Conservation (phyloP, 2,888 invertebrate genomes). For the Tridacna crocea region DNA sequence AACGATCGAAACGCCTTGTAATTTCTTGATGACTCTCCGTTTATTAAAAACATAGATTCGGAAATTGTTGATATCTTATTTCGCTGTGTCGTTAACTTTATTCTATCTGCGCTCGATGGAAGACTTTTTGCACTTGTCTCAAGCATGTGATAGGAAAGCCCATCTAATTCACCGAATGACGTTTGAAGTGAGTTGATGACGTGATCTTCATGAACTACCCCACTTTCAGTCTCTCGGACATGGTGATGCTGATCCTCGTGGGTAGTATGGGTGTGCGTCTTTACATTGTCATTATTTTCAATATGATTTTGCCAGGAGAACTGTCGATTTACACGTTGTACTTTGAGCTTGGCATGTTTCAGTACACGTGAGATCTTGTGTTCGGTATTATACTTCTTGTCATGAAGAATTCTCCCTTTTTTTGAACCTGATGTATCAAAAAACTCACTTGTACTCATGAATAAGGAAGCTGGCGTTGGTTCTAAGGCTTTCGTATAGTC, state of each 20-base stretch:
- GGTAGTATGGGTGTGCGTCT: too few species aligned
- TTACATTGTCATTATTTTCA: too few species aligned
- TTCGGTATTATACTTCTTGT: too few species aligned
- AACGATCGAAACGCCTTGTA: not conserved
- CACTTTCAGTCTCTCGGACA: not conserved
- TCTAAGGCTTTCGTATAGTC: not conserved
- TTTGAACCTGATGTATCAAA: not conserved
- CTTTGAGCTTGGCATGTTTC: too few species aligned
- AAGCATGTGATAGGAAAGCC: not conserved
- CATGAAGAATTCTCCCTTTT: not conserved
- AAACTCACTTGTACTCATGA: not conserved
- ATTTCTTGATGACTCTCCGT: slow-evolving; percentile 5
- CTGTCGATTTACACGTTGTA: too few species aligned
- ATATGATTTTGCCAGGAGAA: too few species aligned
- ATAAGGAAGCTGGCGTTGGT: not conserved
- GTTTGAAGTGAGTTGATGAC: not conserved
- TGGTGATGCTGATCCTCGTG: not conserved
- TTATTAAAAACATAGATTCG: not conserved
- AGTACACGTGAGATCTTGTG: too few species aligned
- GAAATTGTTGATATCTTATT: slow-evolving; percentile 3
- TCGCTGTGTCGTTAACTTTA: not conserved
- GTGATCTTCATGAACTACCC: not conserved
- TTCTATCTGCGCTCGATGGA: not conserved
- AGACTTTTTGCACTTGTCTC: not conserved
- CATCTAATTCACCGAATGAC: not conserved